Percentiles rank a stretch among this genome's conserved stretches.
These are phyloP conservation scores for Tortricodes alternella DNA, from an alignment of 2,888 invertebrate genomes.

Conservation along the genomic window DNA sequence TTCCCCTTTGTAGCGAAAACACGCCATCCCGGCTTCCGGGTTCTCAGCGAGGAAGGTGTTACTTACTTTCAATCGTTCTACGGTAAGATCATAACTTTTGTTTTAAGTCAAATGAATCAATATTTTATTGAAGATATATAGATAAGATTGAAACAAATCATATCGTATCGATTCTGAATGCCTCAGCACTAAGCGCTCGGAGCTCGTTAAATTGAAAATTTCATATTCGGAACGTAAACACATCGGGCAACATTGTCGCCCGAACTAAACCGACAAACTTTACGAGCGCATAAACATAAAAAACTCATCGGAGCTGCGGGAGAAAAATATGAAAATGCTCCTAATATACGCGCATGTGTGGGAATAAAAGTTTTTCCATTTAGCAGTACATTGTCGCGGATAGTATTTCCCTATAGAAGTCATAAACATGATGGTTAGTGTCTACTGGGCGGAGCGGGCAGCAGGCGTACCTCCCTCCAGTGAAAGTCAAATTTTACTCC, in stretches of 20 bases:
- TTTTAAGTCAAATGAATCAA: no score
- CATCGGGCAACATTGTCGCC: conserved; percentile 69
- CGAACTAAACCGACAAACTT: conserved; percentile 69
- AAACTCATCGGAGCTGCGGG: conserved; percentile 67
- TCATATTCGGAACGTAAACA: conserved; percentile 66
- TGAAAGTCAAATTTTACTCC: conserved; percentile 58
- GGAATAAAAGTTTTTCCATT: conserved; percentile 78
- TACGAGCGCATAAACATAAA: conserved; percentile 78
- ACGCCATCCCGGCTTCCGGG: no score
- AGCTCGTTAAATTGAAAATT: conserved; percentile 64
- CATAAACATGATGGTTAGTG: conserved; percentile 71
- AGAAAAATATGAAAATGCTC: conserved; percentile 75
- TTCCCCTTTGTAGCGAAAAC: no score
- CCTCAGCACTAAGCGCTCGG: conserved; percentile 53
- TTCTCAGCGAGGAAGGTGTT: no score
- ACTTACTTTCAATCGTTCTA: no score
- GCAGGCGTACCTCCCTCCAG: conserved; percentile 21
- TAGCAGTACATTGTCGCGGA: conserved; percentile 60
- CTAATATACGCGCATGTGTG: conserved; percentile 68
- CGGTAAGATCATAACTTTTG: no score
- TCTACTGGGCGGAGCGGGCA: conserved; percentile 15
- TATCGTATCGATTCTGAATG: conserved; percentile 47
- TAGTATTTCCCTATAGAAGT: conserved; percentile 80
- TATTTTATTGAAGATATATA: no score
- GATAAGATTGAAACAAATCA: conserved; percentile 2